These are phyloP conservation scores for Diachasmimorpha longicaudata DNA, from an alignment of 1,140 invertebrate genomes.

Conservation along the genomic window DNA sequence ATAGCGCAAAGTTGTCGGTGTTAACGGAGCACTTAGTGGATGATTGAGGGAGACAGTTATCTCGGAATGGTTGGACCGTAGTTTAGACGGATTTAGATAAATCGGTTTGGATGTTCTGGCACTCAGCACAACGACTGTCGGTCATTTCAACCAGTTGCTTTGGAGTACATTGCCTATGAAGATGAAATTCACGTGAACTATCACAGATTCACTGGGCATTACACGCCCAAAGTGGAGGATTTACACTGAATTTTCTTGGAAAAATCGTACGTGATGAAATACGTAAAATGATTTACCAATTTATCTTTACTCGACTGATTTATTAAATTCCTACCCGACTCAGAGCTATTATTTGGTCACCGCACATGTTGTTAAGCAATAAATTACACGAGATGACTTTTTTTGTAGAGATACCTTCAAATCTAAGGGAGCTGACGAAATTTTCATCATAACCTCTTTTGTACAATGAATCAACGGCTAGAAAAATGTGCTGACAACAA, in stretches of 20 bases:
- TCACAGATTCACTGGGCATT: neutral
- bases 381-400: too few species aligned
- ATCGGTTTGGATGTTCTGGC: constrained; percentile 21
- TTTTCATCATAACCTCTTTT: too few species aligned
- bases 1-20: constrained; percentile 15
- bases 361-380: too few species aligned
- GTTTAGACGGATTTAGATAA: constrained; percentile 30
- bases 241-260: neutral
- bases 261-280: neutral
- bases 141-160: neutral
- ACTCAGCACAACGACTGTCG: neutral
- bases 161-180: neutral
- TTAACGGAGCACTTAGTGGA: constrained; percentile 18
- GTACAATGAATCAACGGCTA: too few species aligned
- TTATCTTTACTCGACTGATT: too few species aligned
- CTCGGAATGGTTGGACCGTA: constrained; percentile 8
- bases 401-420: too few species aligned
- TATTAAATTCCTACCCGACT: too few species aligned
- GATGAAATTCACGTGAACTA: neutral
- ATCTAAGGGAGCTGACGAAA: too few species aligned
- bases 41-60: constrained; percentile 25
- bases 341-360: too few species aligned
- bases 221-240: neutral
- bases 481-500: too few species aligned
- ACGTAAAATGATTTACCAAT: too few species aligned